A percentile compares a stretch with the other conserved stretches of the same genome.
phyloP scores from a whole-genome alignment of 2,113 vertebrate genomes.

The Gasterosteus aculeatus region DNA sequence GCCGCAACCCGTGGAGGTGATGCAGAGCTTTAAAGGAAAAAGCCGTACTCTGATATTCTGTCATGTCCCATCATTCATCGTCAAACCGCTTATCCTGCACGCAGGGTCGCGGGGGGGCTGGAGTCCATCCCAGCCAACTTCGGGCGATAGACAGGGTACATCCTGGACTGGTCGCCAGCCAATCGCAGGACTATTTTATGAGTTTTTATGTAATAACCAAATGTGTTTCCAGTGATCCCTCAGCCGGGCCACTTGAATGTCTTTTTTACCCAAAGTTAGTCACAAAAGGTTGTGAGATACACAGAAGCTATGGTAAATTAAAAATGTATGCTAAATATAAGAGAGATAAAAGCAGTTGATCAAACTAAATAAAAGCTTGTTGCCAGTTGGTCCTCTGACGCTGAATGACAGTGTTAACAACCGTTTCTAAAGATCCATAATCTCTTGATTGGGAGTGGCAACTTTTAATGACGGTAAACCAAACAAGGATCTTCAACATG shows the following conservation, averaged over 20 bases:
- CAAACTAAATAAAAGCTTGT: neutral
- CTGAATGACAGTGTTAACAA: neutral
- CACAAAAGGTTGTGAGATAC: neutral
- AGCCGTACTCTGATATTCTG: conserved; percentile 6
- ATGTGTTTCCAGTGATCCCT: conserved; percentile 13
- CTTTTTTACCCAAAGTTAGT: neutral
- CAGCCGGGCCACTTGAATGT: neutral
- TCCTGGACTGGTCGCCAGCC: no score
- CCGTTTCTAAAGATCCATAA: neutral
- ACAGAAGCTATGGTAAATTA: neutral
- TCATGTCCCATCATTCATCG: conserved; percentile 24
- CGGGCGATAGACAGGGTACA: no score
- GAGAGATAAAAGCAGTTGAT: conserved; percentile 1
- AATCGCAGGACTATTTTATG: neutral
- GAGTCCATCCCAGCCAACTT: no score
- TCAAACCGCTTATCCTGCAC: no score
- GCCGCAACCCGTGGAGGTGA: conserved; percentile 8
- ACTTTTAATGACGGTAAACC: neutral
- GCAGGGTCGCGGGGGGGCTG: no score
- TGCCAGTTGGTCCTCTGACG: neutral
- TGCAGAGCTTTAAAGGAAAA: conserved; percentile 15
- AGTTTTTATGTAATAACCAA: conserved; percentile 17
- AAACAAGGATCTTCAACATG: neutral
- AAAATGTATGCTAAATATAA: neutral
- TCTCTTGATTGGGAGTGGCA: neutral